Base-by-base conservation (phyloP, 2,797 vertebrate genomes). In the Crocodylus rhombifer region DNA sequence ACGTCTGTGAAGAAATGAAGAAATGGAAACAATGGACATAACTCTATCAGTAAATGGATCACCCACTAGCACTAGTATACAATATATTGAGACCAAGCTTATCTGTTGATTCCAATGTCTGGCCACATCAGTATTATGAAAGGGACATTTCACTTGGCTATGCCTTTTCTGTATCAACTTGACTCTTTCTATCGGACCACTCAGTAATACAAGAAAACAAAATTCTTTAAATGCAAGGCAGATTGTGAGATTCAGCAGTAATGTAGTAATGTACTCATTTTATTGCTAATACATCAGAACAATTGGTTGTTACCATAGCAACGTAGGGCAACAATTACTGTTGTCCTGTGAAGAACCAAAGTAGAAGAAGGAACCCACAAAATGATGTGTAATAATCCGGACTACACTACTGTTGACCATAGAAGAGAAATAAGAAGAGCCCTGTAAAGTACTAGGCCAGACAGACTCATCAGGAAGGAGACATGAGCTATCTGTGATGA, bases 251-350 rank as follows among this genome's bases (percentile, higher is more conserved):
- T 30, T 61, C 36, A 82, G 23, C 18, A 21, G 67, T 82, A 11
- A 56, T 91, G 81, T 62, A 23, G 1, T 25, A 55, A 63, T 30
- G 17, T 84, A 83, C 11, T 74, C 65, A 74, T 88, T 90, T 4
- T 81, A 28, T 62, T 89, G 62, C 23, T 82, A 73, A 80, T 51
- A 9, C 28, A 80, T 13, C 80, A 80, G 92, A 77, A 92, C 42
- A 42, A 71, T 26, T 33, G 7, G 21, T 58, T 25, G 85, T 57
- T n/a, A 56, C 4, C 63, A n/a, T 75, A 87, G 42, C 13, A 90
- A 12, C n/a, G 51, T 28, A 17, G 79, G 23, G 55, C 57, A 86
- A 82, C 69, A 64, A 86, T 2, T 5, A 10, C 51, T 84, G 30
- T 14, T 87, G 25, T 20, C 82, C 65, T 75, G n/a, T 23, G 58